A percentile compares a stretch with the other conserved stretches of the same genome.
Evolutionary conservation across 2,888 invertebrate species (phyloP).

Genomic region (Lithophane leautieri): DNA sequence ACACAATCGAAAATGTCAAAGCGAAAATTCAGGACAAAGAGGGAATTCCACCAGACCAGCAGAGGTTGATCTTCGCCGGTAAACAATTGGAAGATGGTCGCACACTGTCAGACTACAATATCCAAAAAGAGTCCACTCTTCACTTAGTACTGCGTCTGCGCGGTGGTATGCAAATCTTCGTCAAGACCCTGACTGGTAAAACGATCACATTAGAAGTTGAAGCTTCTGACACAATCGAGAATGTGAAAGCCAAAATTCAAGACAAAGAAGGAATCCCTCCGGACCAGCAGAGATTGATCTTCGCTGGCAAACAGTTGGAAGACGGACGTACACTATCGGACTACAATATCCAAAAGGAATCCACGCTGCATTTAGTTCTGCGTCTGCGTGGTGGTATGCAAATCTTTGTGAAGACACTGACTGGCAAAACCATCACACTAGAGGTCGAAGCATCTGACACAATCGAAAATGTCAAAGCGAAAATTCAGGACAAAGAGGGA

Average conservation of each 20-base stretch:
- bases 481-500: background rate
- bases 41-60: conserved; percentile 63
- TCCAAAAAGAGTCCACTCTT: conserved; percentile 55
- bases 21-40: conserved; percentile 64
- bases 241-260: conserved; percentile 60
- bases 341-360: conserved; percentile 60
- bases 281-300: conserved; percentile 58
- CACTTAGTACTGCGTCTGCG: conserved; percentile 54
- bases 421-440: background rate
- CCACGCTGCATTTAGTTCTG: conserved; percentile 84
- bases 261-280: conserved; percentile 61
- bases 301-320: conserved; percentile 59
- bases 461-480: background rate
- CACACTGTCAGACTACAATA: conserved; percentile 54
- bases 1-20: conserved; percentile 63
- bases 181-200: conserved; percentile 56
- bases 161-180: conserved; percentile 64
- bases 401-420: background rate
- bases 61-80: conserved; percentile 61
- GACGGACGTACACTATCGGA: conserved; percentile 51
- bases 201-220: conserved; percentile 57
- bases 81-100: conserved; percentile 61
- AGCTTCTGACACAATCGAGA: conserved; percentile 59
- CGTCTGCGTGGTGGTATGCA: background rate
- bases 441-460: background rate